These are phyloP conservation scores for Urocitellus parryii DNA, from an alignment of 2,113 vertebrate species.

Conservation along the genomic window DNA sequence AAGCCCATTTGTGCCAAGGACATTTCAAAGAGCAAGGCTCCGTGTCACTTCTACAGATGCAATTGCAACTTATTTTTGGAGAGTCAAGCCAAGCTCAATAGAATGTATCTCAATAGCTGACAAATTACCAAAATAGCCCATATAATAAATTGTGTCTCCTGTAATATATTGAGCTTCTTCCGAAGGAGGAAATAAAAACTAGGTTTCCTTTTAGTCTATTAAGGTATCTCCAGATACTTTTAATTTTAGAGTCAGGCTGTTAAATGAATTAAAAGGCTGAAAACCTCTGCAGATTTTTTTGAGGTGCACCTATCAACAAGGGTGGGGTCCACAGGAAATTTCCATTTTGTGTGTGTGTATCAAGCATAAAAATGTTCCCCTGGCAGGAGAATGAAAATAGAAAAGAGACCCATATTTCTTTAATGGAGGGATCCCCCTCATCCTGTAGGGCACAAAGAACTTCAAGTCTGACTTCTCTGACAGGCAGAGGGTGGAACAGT, in stretches of 20 bases:
- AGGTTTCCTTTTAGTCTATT: constrained; percentile 50
- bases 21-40: not conserved
- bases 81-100: constrained; percentile 53
- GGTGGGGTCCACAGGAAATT: constrained; percentile 64
- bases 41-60: not conserved
- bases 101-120: constrained; percentile 65
- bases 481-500: not conserved
- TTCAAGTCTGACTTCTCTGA: constrained; percentile 57
- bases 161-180: not conserved
- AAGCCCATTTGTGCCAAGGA: not conserved
- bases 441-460: not conserved
- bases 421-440: constrained; percentile 38
- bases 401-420: not conserved
- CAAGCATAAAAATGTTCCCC: not conserved
- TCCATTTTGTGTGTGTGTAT: not conserved
- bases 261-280: constrained; percentile 48
- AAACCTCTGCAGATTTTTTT: constrained; percentile 48
- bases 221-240: constrained; percentile 60
- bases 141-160: constrained; percentile 36
- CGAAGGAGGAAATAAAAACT: constrained; percentile 59
- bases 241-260: constrained; percentile 60
- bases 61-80: constrained; percentile 63
- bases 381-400: not conserved
- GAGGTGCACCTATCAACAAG: not conserved
- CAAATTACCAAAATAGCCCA: constrained; percentile 32